Evolutionary conservation across 1,140 invertebrate genomes (phyloP).

Genomic region (Drosophila kikkawai): DNA sequence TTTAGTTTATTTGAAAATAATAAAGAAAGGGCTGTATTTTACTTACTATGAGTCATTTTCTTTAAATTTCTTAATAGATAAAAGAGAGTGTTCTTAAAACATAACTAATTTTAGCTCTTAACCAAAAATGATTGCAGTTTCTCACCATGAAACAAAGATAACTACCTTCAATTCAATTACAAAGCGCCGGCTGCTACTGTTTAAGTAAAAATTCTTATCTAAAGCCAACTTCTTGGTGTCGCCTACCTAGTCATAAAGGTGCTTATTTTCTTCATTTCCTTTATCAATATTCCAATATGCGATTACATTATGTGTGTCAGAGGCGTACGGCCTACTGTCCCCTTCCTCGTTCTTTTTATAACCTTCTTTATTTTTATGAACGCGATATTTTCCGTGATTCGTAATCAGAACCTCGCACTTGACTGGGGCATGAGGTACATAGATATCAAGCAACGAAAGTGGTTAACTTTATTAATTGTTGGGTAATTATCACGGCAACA

Average conservation of each 20-base stretch:
- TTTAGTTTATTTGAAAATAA: neutral
- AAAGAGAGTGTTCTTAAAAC: neutral
- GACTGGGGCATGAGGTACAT: constrained; percentile 13
- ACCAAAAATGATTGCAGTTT: neutral
- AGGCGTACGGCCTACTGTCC: constrained; percentile 7
- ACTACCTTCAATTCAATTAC: constrained; percentile 23
- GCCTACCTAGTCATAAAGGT: constrained; percentile 32
- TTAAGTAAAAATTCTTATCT: constrained; percentile 53
- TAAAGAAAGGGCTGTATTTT: neutral
- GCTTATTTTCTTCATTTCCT: constrained; percentile 7
- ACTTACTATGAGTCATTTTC: neutral
- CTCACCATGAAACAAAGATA: neutral
- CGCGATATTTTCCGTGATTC: constrained; percentile 36
- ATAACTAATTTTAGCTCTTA: neutral
- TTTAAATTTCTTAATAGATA: neutral
- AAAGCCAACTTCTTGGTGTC: constrained; percentile 26
- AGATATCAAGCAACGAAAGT: constrained; percentile 47
- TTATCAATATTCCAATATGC: constrained; percentile 44
- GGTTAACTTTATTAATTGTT: constrained; percentile 69
- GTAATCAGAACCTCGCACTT: constrained; percentile 52
- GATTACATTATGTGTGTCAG: constrained; percentile 37
- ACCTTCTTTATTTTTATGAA: constrained; percentile 30
- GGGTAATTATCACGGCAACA: constrained; percentile 50
- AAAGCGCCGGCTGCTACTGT: constrained; percentile 16
- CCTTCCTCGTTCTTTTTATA: constrained; percentile 25